Conservation (phyloP, 2,113 vertebrate species). For the Callocephalon fimbriatum region DNA sequence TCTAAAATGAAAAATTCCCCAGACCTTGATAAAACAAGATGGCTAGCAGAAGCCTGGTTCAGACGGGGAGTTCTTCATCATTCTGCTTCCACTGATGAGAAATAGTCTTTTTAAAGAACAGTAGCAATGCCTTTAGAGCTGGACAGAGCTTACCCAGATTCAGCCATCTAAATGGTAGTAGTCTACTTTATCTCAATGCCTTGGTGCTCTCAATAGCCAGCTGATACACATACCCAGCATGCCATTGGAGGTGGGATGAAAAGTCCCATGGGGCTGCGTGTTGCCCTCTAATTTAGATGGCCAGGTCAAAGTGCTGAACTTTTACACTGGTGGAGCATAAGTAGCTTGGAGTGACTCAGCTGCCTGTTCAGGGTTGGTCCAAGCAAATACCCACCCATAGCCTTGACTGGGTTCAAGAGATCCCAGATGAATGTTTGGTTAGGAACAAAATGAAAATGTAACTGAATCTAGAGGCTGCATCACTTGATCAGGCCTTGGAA, state of each 20-base stretch:
- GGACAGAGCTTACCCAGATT: background rate
- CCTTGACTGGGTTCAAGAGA: background rate
- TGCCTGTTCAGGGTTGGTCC: background rate
- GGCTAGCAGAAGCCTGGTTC: background rate
- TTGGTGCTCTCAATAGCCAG: background rate
- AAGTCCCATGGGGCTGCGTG: background rate
- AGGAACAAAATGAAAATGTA: background rate
- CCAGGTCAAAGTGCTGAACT: background rate
- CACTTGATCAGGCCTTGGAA: background rate
- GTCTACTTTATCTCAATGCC: background rate
- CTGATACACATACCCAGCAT: background rate
- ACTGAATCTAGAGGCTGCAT: background rate
- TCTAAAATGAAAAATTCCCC: background rate
- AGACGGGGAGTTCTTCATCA: background rate
- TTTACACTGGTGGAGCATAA: background rate
- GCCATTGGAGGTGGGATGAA: background rate
- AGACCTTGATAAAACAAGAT: background rate
- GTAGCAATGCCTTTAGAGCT: background rate
- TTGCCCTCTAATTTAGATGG: background rate
- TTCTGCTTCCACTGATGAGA: background rate
- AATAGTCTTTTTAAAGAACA: background rate
- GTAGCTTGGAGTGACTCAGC: background rate
- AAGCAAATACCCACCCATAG: background rate
- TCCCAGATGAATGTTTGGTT: background rate
- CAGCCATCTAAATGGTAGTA: background rate